A percentile compares a stretch with the other conserved stretches of the same genome.
phyloP scores from a whole-genome alignment of 2,888 invertebrate species.

The Hermodice carunculata region DNA sequence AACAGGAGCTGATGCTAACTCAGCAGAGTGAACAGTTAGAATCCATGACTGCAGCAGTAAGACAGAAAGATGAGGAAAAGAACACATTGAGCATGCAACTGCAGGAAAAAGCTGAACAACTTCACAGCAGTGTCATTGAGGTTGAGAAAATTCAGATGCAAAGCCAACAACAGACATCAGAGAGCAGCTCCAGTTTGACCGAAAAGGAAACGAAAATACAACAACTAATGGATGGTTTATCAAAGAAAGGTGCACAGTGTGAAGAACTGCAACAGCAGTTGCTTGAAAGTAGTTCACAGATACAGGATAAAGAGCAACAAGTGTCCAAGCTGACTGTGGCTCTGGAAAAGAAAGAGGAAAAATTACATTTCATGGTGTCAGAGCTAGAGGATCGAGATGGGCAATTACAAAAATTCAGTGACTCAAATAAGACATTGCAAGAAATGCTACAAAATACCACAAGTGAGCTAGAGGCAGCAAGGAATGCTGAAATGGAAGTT shows the following conservation, averaged over 20 bases:
- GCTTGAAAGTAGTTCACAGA: neutral
- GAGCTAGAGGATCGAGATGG: conserved; percentile 16
- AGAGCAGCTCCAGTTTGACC: neutral
- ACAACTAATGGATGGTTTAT: neutral
- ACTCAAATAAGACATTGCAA: no score
- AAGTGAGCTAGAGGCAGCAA: no score
- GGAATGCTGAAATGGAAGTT: no score
- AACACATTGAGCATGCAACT: neutral
- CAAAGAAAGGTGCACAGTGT: neutral
- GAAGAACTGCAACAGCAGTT: neutral
- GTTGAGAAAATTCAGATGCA: neutral
- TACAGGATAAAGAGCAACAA: neutral
- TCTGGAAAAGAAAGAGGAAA: neutral
- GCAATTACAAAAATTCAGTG: no score
- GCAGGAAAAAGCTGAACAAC: neutral
- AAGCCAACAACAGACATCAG: neutral
- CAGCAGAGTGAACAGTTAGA: no score
- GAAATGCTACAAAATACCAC: no score
- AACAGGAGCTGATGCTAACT: no score
- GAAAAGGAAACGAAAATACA: neutral
- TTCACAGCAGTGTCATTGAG: neutral
- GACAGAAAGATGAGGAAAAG: neutral
- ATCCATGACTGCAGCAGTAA: no score
- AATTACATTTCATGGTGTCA: neutral
- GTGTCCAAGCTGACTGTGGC: neutral